Conservation (phyloP, 2,888 invertebrate genomes). For the Protophormia terraenovae region DNA sequence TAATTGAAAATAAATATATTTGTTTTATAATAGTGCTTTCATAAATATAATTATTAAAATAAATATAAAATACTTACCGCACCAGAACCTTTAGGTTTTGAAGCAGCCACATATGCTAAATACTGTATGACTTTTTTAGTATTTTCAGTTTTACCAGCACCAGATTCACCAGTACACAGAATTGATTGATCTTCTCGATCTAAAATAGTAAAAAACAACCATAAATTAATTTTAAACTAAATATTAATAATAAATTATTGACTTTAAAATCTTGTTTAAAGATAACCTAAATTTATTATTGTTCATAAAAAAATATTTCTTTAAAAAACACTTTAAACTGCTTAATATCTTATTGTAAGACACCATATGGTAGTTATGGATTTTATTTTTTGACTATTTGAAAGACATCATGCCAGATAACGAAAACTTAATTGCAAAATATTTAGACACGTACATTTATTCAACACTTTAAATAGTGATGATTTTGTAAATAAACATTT, state of each 20-base stretch:
- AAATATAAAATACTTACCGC: conserved; percentile 85
- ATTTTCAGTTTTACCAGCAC: conserved; percentile 99
- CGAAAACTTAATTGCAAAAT: conserved; percentile 52
- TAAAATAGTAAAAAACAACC: conserved; percentile 79
- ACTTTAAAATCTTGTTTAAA: not conserved
- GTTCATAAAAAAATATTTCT: too few relatives aligned
- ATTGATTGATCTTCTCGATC: conserved; percentile 99
- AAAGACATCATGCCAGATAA: conserved; percentile 36
- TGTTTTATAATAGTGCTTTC: not conserved
- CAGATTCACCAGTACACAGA: conserved; percentile 99
- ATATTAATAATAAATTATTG: conserved; percentile 26
- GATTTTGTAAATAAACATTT: conserved; percentile 49
- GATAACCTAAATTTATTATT: not conserved
- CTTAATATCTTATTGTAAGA: not conserved
- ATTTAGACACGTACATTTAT: conserved; percentile 61
- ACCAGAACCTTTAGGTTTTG: conserved; percentile 94
- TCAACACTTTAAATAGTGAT: conserved; percentile 47
- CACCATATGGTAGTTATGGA: conserved; percentile 42
- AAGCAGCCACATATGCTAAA: conserved; percentile 99
- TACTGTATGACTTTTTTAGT: conserved; percentile 99
- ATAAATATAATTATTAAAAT: not conserved
- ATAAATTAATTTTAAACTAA: conserved; percentile 20
- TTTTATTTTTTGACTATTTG: not conserved
- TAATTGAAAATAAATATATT: conserved; percentile 3
- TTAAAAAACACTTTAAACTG: conserved; percentile 7